phyloP scores from a whole-genome alignment of 2,888 invertebrate species.

The Diarsia mendica region DNA sequence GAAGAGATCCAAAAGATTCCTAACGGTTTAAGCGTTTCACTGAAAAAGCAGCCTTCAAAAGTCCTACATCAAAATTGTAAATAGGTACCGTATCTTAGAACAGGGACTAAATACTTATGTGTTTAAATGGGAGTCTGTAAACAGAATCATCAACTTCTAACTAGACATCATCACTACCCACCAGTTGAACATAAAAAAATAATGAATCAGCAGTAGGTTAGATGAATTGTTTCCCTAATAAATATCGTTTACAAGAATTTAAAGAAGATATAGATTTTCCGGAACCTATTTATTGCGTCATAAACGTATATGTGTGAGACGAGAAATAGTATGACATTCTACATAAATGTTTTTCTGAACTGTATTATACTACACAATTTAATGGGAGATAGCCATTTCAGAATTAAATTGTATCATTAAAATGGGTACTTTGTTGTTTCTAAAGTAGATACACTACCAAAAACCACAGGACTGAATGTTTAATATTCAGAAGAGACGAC shows the following conservation, averaged over 20 bases:
- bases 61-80: not conserved
- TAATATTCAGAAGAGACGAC: not conserved
- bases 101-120: not conserved
- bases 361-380: not conserved
- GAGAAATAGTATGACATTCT: slow-evolving; percentile 23
- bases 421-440: not conserved
- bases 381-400: not conserved
- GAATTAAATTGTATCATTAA: not conserved
- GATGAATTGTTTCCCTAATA: slow-evolving; percentile 42
- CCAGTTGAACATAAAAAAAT: slow-evolving; percentile 14
- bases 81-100: not conserved
- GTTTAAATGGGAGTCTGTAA: not conserved
- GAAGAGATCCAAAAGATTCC: not conserved
- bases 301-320: slow-evolving; percentile 44
- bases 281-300: slow-evolving; percentile 41
- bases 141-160: slow-evolving; percentile 19
- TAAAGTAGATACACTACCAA: not conserved
- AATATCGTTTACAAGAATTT: slow-evolving; percentile 45
- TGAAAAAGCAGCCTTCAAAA: not conserved
- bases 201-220: slow-evolving; percentile 24
- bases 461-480: not conserved
- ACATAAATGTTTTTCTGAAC: not conserved
- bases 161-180: slow-evolving; percentile 43
- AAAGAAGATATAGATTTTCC: slow-evolving; percentile 46
- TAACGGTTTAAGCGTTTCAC: not conserved